Evolutionary conservation across 2,888 invertebrate genomes (phyloP).

Genomic region (Saturnia pavonia): DNA sequence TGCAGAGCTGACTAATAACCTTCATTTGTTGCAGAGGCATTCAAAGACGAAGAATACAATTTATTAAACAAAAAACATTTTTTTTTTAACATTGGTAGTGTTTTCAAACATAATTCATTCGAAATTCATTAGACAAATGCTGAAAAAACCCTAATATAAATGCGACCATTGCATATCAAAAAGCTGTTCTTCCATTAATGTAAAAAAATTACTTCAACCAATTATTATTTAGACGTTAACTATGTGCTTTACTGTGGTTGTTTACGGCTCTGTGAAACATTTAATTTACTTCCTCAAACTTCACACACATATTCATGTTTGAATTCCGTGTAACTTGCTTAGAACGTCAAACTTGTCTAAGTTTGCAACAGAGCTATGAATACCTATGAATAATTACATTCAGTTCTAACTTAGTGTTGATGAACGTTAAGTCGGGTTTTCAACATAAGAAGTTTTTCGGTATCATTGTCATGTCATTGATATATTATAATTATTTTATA

Average conservation of each 20-base stretch:
- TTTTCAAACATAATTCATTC: too few species aligned
- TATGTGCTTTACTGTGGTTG: background rate
- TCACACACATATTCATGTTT: constrained; percentile 1
- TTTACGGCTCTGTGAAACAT: background rate
- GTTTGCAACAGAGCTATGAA: constrained; percentile 16
- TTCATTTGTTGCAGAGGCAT: too few species aligned
- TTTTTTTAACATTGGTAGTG: too few species aligned
- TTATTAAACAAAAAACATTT: too few species aligned
- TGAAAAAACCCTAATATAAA: too few species aligned
- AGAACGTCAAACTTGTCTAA: constrained; percentile 18
- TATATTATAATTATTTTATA: too few species aligned
- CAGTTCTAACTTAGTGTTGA: constrained; percentile 15
- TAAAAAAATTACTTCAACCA: background rate
- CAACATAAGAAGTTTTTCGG: background rate
- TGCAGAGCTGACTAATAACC: too few species aligned
- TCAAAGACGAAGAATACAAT: too few species aligned
- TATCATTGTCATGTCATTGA: too few species aligned
- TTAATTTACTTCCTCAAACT: constrained; percentile 10
- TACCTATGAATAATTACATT: constrained; percentile 24
- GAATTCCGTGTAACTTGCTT: constrained; percentile 16
- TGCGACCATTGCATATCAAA: too few species aligned
- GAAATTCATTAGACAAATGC: too few species aligned
- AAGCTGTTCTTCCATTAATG: too few species aligned
- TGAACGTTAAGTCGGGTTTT: background rate
- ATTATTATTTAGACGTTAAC: background rate